Conservation (phyloP, 2,888 invertebrate species). For the Liposcelis brunnea region DNA sequence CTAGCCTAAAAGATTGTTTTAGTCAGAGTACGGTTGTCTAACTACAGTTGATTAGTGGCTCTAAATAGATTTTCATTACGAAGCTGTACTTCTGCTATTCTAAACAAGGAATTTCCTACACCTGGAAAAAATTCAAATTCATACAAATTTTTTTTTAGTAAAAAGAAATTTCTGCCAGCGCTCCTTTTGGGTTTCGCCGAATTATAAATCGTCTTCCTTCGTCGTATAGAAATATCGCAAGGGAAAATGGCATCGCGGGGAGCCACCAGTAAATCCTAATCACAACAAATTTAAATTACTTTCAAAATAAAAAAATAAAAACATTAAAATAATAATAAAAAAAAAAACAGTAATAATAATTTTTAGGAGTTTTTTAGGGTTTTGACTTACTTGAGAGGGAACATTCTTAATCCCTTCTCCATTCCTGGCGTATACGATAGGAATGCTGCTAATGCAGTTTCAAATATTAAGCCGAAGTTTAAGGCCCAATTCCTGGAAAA, state of each 20-base stretch:
- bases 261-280: constrained; percentile 1
- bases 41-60: no score
- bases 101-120: no score
- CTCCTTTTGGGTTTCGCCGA: background rate
- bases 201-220: background rate
- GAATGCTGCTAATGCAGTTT: constrained; percentile 44
- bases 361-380: no score
- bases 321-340: no score
- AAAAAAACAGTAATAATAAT: no score
- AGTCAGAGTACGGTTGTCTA: no score
- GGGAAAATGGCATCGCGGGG: background rate
- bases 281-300: background rate
- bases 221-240: background rate
- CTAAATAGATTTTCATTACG: no score
- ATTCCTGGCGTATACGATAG: constrained; percentile 52
- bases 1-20: no score
- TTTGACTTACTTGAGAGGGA: constrained; percentile 35
- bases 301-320: background rate
- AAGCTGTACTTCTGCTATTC: no score
- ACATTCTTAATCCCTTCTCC: constrained; percentile 49
- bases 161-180: constrained; percentile 7
- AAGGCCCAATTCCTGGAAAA: constrained; percentile 35
- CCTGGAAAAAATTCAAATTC: no score
- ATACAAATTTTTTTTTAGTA: background rate
- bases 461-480: constrained; percentile 40